phyloP scores from a whole-genome alignment of 2,888 invertebrate genomes.

The Trichogramma evanescens region DNA sequence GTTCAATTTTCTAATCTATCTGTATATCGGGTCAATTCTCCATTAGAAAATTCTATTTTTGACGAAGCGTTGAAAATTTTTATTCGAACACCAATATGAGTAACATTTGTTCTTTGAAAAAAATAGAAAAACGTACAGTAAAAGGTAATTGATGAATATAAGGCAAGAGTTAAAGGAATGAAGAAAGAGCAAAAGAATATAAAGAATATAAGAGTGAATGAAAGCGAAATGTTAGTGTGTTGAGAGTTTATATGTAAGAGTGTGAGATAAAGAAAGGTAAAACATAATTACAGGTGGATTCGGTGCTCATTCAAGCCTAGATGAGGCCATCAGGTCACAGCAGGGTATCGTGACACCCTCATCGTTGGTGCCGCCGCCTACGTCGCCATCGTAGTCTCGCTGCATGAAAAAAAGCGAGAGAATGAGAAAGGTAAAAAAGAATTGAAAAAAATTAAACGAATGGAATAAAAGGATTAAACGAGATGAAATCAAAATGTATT shows the following conservation, averaged over 20 bases:
- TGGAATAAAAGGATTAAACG: too few relatives aligned
- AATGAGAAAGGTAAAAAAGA: conserved; percentile 14
- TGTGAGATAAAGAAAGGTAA: conserved; percentile 7
- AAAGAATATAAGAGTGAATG: not conserved
- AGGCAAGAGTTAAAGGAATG: too few relatives aligned
- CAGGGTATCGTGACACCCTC: conserved; percentile 45
- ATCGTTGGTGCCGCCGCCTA: conserved; percentile 4
- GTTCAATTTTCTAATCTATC: too few relatives aligned
- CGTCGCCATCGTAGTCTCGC: conserved; percentile 32
- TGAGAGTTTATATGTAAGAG: too few relatives aligned
- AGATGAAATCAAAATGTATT: too few relatives aligned
- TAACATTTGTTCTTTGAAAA: too few relatives aligned
- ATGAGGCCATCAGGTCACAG: conserved; percentile 39
- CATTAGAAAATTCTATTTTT: too few relatives aligned
- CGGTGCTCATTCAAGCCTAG: conserved; percentile 31
- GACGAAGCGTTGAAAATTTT: too few relatives aligned
- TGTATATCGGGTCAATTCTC: too few relatives aligned
- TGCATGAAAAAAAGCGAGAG: conserved; percentile 7
- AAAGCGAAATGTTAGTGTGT: not conserved
- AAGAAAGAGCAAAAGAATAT: not conserved
- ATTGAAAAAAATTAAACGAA: not conserved
- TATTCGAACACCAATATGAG: too few relatives aligned
- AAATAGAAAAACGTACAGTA: too few relatives aligned
- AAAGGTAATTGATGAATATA: too few relatives aligned
- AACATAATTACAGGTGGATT: conserved; percentile 44